Conservation (phyloP, 2,113 vertebrate species). For the Protobothrops flavoviridis region DNA sequence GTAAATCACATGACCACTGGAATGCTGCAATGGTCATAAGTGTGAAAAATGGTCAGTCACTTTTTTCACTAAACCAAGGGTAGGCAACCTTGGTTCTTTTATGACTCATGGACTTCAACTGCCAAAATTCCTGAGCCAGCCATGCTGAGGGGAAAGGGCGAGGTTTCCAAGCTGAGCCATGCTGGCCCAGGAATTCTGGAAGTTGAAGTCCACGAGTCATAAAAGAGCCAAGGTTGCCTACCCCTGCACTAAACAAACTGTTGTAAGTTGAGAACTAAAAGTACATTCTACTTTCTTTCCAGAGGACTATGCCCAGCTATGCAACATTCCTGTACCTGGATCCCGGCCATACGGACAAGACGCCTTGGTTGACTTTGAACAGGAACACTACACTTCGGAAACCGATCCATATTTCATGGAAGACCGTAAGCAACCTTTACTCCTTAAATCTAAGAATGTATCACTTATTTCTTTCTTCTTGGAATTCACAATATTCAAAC, state of each 20-base stretch:
- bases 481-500: conserved; percentile 11
- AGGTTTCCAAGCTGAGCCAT: no score
- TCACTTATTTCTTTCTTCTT: conserved; percentile 8
- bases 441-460: conserved; percentile 15
- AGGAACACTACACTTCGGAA: conserved; percentile 73
- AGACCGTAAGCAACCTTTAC: conserved; percentile 78
- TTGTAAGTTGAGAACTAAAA: neutral
- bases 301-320: conserved; percentile 90
- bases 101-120: no score
- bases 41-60: neutral
- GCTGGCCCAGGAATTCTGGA: no score
- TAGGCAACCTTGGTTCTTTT: no score
- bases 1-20: neutral
- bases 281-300: conserved; percentile 38
- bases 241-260: neutral
- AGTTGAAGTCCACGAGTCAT: no score
- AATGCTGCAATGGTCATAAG: neutral
- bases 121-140: no score
- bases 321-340: conserved; percentile 82
- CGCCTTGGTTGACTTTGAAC: conserved; percentile 78
- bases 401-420: conserved; percentile 77
- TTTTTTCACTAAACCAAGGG: no score
- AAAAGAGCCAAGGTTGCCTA: no score
- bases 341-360: conserved; percentile 84
- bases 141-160: no score